Percentiles rank a stretch among this genome's conserved stretches.
Evolutionary conservation across 2,797 vertebrate genomes (phyloP).

Genomic region (Microcaecilia unicolor): DNA sequence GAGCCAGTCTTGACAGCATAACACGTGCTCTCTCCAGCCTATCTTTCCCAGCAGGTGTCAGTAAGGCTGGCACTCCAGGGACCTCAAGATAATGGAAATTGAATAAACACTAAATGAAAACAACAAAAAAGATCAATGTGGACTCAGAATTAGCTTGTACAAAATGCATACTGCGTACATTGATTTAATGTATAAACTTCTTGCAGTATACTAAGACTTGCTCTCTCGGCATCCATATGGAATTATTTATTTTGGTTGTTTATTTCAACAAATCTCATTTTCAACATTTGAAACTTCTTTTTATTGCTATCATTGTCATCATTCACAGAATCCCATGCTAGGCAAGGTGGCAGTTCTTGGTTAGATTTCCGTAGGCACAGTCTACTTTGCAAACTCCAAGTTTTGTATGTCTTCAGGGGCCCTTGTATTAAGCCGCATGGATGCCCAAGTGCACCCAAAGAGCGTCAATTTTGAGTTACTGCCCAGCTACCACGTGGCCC

Average conservation of each 20-base stretch:
- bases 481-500: too few relatives aligned
- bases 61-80: not conserved
- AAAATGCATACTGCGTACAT: constrained; percentile 8
- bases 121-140: constrained; percentile 23
- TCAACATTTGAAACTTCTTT: not conserved
- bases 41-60: constrained; percentile 18
- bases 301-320: too few relatives aligned
- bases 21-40: not conserved
- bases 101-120: constrained; percentile 25
- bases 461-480: too few relatives aligned
- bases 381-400: too few relatives aligned
- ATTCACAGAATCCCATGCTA: not conserved
- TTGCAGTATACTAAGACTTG: too few relatives aligned
- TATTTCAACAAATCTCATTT: too few relatives aligned
- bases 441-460: too few relatives aligned
- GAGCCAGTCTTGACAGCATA: constrained; percentile 6
- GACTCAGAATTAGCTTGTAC: constrained; percentile 20
- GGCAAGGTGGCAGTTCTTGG: not conserved
- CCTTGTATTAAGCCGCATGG: too few relatives aligned
- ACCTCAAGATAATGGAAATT: constrained; percentile 25
- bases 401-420: too few relatives aligned
- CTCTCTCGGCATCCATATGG: not conserved
- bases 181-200: too few relatives aligned
- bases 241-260: not conserved
- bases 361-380: too few relatives aligned